A percentile compares a stretch with the other conserved stretches of the same genome.
phyloP scores from a whole-genome alignment of 2,113 vertebrate species.

The Hystrix brachyura region DNA sequence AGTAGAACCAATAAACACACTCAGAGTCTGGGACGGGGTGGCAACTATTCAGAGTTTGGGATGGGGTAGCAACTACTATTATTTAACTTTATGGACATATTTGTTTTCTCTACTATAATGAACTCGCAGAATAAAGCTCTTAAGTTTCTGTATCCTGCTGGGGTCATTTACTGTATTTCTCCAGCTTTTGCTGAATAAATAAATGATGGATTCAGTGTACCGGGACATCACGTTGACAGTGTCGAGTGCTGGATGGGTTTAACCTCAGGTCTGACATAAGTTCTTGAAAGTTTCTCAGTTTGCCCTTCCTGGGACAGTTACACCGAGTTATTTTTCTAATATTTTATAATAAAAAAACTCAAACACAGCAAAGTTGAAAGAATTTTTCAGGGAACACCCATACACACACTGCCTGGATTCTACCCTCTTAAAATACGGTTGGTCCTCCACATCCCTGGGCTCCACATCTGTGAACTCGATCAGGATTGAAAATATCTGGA shows the following conservation, averaged over 20 bases:
- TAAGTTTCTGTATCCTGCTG: neutral
- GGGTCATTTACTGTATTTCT: neutral
- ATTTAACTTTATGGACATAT: neutral
- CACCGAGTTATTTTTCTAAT: neutral
- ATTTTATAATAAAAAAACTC: constrained; percentile 27
- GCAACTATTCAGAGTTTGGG: neutral
- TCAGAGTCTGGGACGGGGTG: neutral
- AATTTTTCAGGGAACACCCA: neutral
- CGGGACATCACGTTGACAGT: neutral
- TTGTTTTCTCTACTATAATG: neutral
- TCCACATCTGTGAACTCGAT: neutral
- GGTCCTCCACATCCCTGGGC: neutral
- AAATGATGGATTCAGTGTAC: neutral
- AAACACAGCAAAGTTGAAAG: neutral
- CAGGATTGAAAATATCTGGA: neutral
- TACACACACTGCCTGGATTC: neutral
- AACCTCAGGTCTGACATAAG: neutral
- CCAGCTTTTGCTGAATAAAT: neutral
- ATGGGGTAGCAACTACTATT: too few relatives aligned
- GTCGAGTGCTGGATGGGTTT: neutral
- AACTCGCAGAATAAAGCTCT: neutral
- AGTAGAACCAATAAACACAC: neutral
- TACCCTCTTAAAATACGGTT: neutral
- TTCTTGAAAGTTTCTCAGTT: neutral
- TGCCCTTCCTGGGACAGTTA: neutral